phyloP scores from a whole-genome alignment of 2,888 invertebrate species.

The Pyralis farinalis region DNA sequence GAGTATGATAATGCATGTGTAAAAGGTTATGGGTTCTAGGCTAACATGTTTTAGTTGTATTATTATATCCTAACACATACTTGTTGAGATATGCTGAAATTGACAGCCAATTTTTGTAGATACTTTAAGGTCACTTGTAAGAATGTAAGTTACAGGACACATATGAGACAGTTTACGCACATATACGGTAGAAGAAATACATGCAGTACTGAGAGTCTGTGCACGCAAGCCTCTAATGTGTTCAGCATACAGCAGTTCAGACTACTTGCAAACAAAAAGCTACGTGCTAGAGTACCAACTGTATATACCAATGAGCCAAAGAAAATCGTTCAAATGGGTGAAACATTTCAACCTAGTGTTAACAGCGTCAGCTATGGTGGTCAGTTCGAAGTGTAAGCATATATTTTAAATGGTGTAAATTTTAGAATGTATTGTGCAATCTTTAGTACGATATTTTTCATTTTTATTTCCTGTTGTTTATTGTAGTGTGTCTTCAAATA shows the following conservation, averaged over 20 bases:
- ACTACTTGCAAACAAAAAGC: constrained; percentile 35
- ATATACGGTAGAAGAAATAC: constrained; percentile 44
- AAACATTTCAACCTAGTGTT: constrained; percentile 42
- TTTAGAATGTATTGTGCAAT: too few relatives aligned
- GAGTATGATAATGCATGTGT: constrained; percentile 38
- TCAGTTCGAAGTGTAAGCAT: constrained; percentile 54
- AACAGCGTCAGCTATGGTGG: constrained; percentile 53
- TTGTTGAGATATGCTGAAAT: constrained; percentile 71
- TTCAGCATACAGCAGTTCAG: constrained; percentile 29
- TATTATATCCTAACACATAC: constrained; percentile 39
- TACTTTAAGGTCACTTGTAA: constrained; percentile 57
- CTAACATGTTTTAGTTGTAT: constrained; percentile 42
- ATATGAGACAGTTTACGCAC: constrained; percentile 47
- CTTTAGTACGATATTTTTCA: too few relatives aligned
- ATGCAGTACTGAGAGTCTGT: constrained; percentile 36
- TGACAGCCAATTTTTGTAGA: constrained; percentile 73
- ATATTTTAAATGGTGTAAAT: background rate
- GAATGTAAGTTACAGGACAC: constrained; percentile 36
- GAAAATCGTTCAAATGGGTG: constrained; percentile 52
- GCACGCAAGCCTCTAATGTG: constrained; percentile 19
- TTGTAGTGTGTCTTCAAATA: background rate
- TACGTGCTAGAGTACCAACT: constrained; percentile 37
- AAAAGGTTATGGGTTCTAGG: constrained; percentile 22
- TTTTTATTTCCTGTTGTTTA: background rate
- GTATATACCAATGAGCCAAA: constrained; percentile 36